Base-by-base conservation (phyloP, 2,113 vertebrate species). In the Dicrurus megarhynchus region DNA sequence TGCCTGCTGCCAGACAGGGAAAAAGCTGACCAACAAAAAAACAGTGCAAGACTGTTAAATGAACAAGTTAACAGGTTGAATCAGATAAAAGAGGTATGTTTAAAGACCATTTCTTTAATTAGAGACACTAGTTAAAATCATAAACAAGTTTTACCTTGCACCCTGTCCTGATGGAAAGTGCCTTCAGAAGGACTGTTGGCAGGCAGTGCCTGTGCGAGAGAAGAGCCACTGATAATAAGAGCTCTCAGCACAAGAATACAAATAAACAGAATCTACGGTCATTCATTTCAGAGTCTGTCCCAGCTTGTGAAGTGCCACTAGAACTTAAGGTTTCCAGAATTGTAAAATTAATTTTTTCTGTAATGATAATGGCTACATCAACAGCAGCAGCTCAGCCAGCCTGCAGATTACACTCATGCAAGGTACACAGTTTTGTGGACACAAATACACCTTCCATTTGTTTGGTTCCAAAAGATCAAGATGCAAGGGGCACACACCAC, bases 71-170 rank as follows among this genome's bases (percentile, higher is more conserved):
- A 61, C 68, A 41, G 41, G 35, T 7, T 84, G 73, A 86, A 59
- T 33, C 37, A 67, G 42, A 60, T 30, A 71, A 41, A 9, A 60
- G 10, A 55, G 63, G 32, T 61, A 75, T 37, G 78, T 61, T 85
- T 55, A 80, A 92, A 86, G 55, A 33, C 55, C 28, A 22, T 59
- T 89, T 76, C 27, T 92, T 74, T 88, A 68, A 88, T 67, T 59
- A 73, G 68, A 65, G 37, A 79, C 70, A 52, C 41, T 37, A 79
- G 20, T 64, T 91, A 79, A 70, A 93, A 86, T 39, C 32, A 82
- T 87, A 78, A 84, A 46, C 44, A 82, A 79, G 49, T 91, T 96
- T 91, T 82, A 89, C 89, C 73, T 84, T 76, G 57, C 57, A 83
- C 56, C n/a, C 57, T 82, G 57, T 87, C 69, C 77, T 65, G 53